These are phyloP conservation scores for Galagoides demidoff DNA, from an alignment of 2,797 vertebrate genomes.

Conservation along the genomic window DNA sequence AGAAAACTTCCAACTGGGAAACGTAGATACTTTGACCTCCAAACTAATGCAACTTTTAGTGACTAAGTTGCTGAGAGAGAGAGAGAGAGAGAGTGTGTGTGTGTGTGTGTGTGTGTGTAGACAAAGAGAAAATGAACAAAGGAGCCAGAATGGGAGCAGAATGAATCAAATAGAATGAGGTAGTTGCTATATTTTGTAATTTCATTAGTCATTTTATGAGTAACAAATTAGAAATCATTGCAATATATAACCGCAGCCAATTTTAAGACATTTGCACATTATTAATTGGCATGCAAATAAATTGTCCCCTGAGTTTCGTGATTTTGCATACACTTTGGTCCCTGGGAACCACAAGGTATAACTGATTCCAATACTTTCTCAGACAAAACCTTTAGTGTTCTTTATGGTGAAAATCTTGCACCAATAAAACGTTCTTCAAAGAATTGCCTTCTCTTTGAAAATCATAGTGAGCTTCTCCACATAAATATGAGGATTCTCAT, in stretches of 20 bases:
- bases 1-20: conserved; percentile 16
- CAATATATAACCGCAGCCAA: neutral
- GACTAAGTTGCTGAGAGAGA: neutral
- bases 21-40: conserved; percentile 38
- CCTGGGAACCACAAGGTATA: conserved; percentile 25
- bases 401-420: conserved; percentile 7
- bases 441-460: conserved; percentile 72
- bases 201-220: conserved; percentile 37
- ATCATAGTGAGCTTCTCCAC: conserved; percentile 50
- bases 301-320: neutral
- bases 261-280: neutral
- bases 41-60: neutral
- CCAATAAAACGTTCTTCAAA: conserved; percentile 57
- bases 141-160: neutral
- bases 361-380: conserved; percentile 53
- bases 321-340: neutral
- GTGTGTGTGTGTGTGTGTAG: neutral
- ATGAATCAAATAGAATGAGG: neutral
- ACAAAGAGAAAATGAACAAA: neutral
- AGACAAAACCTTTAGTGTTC: conserved; percentile 53
- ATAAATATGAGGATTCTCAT: conserved; percentile 41
- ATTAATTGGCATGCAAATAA: conserved; percentile 49
- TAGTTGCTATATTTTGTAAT: conserved; percentile 27
- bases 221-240: conserved; percentile 48
- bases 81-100: no score